Base-by-base conservation (phyloP, 2,888 invertebrate species). In the Teinopalpus imperialis region DNA sequence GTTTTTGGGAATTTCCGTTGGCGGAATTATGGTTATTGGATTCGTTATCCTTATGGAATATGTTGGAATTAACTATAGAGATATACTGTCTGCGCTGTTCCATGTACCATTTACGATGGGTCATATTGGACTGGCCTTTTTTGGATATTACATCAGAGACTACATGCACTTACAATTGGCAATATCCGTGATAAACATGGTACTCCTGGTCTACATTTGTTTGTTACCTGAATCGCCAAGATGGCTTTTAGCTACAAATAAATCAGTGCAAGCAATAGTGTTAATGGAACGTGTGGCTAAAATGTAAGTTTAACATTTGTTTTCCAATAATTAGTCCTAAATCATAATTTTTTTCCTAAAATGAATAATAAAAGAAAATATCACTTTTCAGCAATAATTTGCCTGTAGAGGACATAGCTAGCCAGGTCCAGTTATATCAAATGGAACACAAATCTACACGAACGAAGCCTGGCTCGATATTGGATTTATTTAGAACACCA, bases 191-290 rank as follows among this genome's bases (percentile, higher is more conserved):
- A 81, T 86, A 0, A 90, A 87, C 24, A 60, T 89, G 10, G 54
- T 93, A 34, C 76, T 94, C 31, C 77, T 93, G 16, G 69, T 88
- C 1, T 94, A 93, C 57, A 92, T 92, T 62, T 94, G 93, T 88
- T 57, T 93, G 26, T 75, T 95, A 30, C 94, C 94, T 2, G 95
- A 95, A 81, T 93, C 94, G 0, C 95, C 95, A 0, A 90, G 95
- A 56, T 95, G 95, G 95, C 81, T 95, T 9, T 76, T 94, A 24
- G 92, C 93, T 8, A 89, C 90, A 6, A 93, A 93, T 1, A 90
- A 89, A 55, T 85, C 91, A 36, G 90, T 90, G 5, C 74, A 90
- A 48, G 93, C 94, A 0, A 80, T 93, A 0, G 60, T 66, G 41
- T 79, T 94, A n/a, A 70, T 95, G 50, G 90, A 92, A 63, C 89